A percentile compares a stretch with the other conserved stretches of the same genome.
Conservation (phyloP, 2,888 invertebrate species). For the Callyntrura sp. region DNA sequence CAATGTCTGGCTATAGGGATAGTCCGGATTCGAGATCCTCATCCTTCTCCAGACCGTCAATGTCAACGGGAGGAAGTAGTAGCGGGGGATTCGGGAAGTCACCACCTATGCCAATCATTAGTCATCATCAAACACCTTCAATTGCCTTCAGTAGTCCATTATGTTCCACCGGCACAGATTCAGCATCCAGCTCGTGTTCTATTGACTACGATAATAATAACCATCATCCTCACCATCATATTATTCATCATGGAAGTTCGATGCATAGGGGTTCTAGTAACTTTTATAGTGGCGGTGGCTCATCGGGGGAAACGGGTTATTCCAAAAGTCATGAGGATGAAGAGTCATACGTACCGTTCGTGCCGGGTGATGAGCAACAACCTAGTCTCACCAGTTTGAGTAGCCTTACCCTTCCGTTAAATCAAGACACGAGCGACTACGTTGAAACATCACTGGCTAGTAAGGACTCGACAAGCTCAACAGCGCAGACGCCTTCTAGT, state of each 20-base stretch:
- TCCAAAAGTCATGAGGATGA: constrained; percentile 82
- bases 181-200: constrained; percentile 82
- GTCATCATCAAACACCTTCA: constrained; percentile 75
- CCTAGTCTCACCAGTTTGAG: constrained; percentile 65
- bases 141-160: constrained; percentile 79
- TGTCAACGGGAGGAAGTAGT: constrained; percentile 68
- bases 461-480: constrained; percentile 73
- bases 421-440: constrained; percentile 81
- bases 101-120: constrained; percentile 81
- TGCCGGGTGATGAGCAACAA: constrained; percentile 79
- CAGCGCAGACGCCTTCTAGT: constrained; percentile 84
- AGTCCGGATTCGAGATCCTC: constrained; percentile 82
- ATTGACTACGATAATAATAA: constrained; percentile 83
- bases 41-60: constrained; percentile 48
- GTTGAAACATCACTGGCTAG: constrained; percentile 80
- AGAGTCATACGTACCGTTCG: constrained; percentile 82
- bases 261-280: constrained; percentile 41
- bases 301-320: constrained; percentile 69
- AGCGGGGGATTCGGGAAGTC: constrained; percentile 78
- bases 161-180: constrained; percentile 82
- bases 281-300: constrained; percentile 58
- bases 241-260: constrained; percentile 15
- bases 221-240: constrained; percentile 50
- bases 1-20: constrained; percentile 50
- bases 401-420: constrained; percentile 78